Evolutionary conservation across 1,140 invertebrate species (phyloP).

Genomic region (Antheraea mylitta): DNA sequence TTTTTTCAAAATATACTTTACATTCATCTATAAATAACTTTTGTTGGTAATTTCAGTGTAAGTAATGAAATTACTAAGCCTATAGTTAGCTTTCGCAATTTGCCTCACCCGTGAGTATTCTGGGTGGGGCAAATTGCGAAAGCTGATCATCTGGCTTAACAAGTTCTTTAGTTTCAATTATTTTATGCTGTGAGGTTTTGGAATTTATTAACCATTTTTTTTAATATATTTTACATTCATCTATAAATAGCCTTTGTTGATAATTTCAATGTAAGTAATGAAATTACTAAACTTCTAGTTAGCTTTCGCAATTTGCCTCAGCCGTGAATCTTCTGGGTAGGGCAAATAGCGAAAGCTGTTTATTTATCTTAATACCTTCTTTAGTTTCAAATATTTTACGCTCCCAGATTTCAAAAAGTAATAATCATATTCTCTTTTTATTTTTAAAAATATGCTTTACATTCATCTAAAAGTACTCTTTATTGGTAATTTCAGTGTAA

Average conservation of each 20-base stretch:
- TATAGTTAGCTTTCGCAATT: slow-evolving; percentile 84
- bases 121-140: slow-evolving; percentile 78
- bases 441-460: slow-evolving; percentile 11
- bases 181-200: slow-evolving; percentile 15
- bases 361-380: slow-evolving; percentile 60
- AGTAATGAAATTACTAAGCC: slow-evolving; percentile 81
- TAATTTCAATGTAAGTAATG: slow-evolving; percentile 1
- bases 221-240: slow-evolving; percentile 12
- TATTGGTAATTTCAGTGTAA: slow-evolving; percentile 5
- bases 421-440: neutral
- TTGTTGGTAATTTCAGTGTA: slow-evolving; percentile 7
- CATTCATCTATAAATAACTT: slow-evolving; percentile 9
- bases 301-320: slow-evolving; percentile 87
- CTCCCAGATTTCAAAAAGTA: neutral
- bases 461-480: slow-evolving; percentile 9
- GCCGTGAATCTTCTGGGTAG: slow-evolving; percentile 82
- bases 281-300: slow-evolving; percentile 84
- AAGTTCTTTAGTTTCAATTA: slow-evolving; percentile 36
- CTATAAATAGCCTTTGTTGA: slow-evolving; percentile 7
- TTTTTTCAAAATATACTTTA: slow-evolving; percentile 12
- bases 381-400: slow-evolving; percentile 23
- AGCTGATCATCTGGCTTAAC: slow-evolving; percentile 68
- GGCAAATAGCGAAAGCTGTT: slow-evolving; percentile 77
- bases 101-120: slow-evolving; percentile 86
- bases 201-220: neutral